These are phyloP conservation scores for Drosophila yooni DNA, from an alignment of 2,888 invertebrate species.

Conservation along the genomic window DNA sequence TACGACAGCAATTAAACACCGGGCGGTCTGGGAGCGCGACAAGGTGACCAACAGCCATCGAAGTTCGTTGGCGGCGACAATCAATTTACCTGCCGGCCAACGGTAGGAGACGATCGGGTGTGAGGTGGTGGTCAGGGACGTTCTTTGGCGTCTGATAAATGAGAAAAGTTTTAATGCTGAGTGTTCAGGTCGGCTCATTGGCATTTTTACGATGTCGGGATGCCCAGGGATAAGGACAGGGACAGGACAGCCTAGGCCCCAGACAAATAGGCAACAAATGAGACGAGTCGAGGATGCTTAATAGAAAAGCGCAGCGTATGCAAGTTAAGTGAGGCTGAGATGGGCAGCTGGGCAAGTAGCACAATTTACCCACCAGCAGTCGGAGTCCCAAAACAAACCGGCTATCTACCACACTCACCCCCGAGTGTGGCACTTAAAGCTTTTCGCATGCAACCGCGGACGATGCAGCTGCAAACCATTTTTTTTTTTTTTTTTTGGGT, in stretches of 20 bases:
- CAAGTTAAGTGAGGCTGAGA: constrained; percentile 28
- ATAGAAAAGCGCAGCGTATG: constrained; percentile 76
- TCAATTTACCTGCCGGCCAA: constrained; percentile 71
- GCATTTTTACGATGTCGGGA: constrained; percentile 74
- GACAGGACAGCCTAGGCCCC: constrained; percentile 29
- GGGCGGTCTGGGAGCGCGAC: constrained; percentile 56
- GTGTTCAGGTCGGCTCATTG: constrained; percentile 75
- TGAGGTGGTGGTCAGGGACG: neutral
- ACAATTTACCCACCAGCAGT: neutral
- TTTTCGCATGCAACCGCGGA: constrained; percentile 73
- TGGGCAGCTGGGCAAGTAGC: constrained; percentile 5
- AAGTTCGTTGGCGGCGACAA: constrained; percentile 71
- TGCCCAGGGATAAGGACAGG: constrained; percentile 7
- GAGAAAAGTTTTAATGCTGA: constrained; percentile 75
- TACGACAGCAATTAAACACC: constrained; percentile 67
- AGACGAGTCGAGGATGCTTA: constrained; percentile 71
- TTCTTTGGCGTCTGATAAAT: constrained; percentile 67
- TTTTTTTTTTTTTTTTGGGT: neutral
- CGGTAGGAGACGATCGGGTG: neutral
- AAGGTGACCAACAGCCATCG: constrained; percentile 73
- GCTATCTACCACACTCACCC: neutral
- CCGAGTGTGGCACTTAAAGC: constrained; percentile 73
- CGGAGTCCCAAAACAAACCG: neutral
- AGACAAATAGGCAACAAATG: constrained; percentile 76
- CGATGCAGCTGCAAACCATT: constrained; percentile 59